Base-by-base conservation (phyloP, 2,888 invertebrate genomes). In the Heliconius hortense region DNA sequence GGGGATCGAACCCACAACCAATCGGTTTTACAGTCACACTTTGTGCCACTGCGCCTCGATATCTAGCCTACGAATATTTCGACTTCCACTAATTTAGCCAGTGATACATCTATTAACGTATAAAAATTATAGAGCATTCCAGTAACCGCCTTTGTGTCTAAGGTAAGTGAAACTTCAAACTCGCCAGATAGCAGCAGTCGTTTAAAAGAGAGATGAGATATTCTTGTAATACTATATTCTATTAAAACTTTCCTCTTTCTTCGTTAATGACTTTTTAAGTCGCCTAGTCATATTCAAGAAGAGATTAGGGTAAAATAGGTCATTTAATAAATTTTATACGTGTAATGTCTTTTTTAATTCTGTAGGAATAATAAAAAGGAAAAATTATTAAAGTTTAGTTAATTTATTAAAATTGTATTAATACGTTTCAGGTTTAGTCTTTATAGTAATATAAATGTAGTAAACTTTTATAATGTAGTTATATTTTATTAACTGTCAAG, bases 181-280 rank as follows among this genome's bases (percentile, higher is more conserved):
- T 75, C 66, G 72, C 48, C 70, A 60, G 73, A 75, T 71, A 78
- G 74, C 71, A 67, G 63, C 62, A 75, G 72, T 72, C 71, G 63
- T 72, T 71, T 77, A 73, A 74, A 64, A 64, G 35, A 64, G 64
- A 69, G 77, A 77, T 66, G 77, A 75, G 75, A 77, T 77, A 78
- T 78, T 63, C 75, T 73, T 74, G 73, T 74, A 77, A 78, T 78
- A 77, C 73, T 78, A 78, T 78, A 73, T 78, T 78, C 77, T 73
- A 74, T 78, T 78, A 78, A 78, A 78, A 78, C 75, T 78, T 78
- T 78, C 66, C 77, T 78, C 73, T 77, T 77, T 77, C 77, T 75
- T 78, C 78, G 68, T 68, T 78, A 78, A 78, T 78, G 75, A 78
- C 77, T 78, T 78, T 78, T 78, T 77, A 78, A 77, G 63, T 78